Evolutionary conservation across 2,888 invertebrate species (phyloP).

Genomic region (Lasioglossum vierecki): DNA sequence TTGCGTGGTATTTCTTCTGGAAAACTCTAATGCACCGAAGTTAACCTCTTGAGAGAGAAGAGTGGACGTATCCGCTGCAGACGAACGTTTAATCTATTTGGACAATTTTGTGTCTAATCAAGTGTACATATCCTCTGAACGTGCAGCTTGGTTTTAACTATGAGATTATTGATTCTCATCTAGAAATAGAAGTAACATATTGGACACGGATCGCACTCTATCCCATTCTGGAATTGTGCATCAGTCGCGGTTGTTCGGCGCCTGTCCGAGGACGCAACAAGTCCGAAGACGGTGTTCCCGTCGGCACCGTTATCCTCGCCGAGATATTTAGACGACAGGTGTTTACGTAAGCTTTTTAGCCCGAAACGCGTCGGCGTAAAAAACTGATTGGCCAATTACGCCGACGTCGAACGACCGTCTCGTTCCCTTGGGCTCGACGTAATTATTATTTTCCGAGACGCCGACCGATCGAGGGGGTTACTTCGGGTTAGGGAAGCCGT

Average conservation of each 20-base stretch:
- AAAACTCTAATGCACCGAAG: background rate
- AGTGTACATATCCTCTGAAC: background rate
- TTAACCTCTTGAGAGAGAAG: background rate
- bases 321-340: conserved; percentile 37
- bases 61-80: conserved; percentile 3
- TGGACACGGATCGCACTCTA: background rate
- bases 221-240: background rate
- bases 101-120: background rate
- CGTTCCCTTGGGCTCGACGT: background rate
- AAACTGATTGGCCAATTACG: conserved; percentile 28
- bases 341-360: conserved; percentile 40
- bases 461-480: background rate
- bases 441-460: conserved; percentile 11
- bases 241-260: background rate
- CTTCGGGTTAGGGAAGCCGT: background rate
- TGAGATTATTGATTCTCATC: background rate
- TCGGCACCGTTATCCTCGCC: conserved; percentile 42
- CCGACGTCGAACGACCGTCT: background rate
- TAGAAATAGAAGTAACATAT: background rate
- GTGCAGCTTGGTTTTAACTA: background rate
- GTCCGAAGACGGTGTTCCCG: conserved; percentile 2
- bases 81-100: background rate
- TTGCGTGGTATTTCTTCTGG: background rate
- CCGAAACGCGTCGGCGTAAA: conserved; percentile 6
- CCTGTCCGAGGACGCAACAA: conserved; percentile 21